These are phyloP conservation scores for Procambarus virginalis DNA, from an alignment of 1,140 invertebrate species.

Conservation along the genomic window DNA sequence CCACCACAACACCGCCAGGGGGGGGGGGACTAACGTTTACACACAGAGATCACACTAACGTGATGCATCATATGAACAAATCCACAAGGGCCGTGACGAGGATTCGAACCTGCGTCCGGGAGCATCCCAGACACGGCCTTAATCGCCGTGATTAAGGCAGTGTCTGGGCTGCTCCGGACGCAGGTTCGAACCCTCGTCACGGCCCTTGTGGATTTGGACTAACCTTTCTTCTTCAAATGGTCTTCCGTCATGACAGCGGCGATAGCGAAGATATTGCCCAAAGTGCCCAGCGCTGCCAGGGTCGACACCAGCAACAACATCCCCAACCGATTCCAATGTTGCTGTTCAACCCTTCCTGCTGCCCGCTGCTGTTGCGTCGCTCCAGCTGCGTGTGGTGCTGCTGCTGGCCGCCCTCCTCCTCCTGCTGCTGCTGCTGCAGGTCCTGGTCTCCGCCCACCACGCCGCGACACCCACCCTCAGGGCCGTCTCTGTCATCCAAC, in stretches of 20 bases:
- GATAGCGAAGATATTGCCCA: slow-evolving; percentile 86
- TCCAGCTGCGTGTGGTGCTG: slow-evolving; percentile 23
- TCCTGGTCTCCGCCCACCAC: slow-evolving; percentile 16
- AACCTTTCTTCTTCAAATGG: slow-evolving; percentile 82
- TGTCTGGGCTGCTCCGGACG: no score
- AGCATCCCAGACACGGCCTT: no score
- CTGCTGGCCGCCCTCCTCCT: slow-evolving; percentile 30
- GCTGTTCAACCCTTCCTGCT: slow-evolving; percentile 24
- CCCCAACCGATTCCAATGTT: slow-evolving; percentile 81
- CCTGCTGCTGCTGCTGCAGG: slow-evolving; percentile 30
- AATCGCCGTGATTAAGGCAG: no score
- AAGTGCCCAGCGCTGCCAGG: slow-evolving; percentile 81
- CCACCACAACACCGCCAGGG: no score
- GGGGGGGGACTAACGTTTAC: no score
- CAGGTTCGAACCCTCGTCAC: no score
- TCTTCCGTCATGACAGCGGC: slow-evolving; percentile 84
- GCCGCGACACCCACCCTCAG: slow-evolving; percentile 28
- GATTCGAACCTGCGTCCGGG: no score
- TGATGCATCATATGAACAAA: no score
- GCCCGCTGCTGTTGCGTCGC: slow-evolving; percentile 23
- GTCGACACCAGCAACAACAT: slow-evolving; percentile 81
- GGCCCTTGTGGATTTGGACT: background rate
- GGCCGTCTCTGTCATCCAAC: slow-evolving; percentile 46
- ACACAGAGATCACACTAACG: no score
- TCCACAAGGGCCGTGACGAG: no score